Evolutionary conservation across 2,888 invertebrate species (phyloP).

Genomic region (Pocota personata): DNA sequence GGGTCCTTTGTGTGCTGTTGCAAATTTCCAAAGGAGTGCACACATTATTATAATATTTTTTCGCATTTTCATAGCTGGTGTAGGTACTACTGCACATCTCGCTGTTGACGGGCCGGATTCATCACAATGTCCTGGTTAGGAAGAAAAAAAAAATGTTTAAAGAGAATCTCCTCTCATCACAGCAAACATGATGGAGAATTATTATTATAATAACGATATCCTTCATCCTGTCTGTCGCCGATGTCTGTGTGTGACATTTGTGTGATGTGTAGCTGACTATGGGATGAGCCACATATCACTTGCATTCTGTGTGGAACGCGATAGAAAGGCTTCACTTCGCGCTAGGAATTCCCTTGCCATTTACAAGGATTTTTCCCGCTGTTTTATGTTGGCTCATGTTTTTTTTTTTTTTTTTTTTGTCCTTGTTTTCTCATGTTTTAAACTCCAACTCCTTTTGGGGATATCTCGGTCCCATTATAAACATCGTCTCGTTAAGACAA

Average conservation of each 20-base stretch:
- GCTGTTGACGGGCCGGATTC: constrained; percentile 56
- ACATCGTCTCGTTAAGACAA: constrained; percentile 67
- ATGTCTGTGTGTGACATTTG: constrained; percentile 67
- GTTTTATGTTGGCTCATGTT: neutral
- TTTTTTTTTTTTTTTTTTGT: neutral
- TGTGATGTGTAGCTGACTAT: constrained; percentile 56
- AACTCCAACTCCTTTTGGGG: constrained; percentile 51
- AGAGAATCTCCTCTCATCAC: constrained; percentile 37
- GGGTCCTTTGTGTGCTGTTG: constrained; percentile 70
- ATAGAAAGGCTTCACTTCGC: constrained; percentile 55
- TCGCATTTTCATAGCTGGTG: constrained; percentile 37
- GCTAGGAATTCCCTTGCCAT: constrained; percentile 54
- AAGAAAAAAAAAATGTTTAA: neutral
- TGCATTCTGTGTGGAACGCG: constrained; percentile 44
- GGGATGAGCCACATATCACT: constrained; percentile 64
- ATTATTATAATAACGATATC: constrained; percentile 74
- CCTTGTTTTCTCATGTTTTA: constrained; percentile 9
- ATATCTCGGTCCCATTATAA: constrained; percentile 28
- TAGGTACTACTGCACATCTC: constrained; percentile 44
- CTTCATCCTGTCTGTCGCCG: constrained; percentile 71
- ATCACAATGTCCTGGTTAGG: constrained; percentile 64
- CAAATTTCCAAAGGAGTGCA: constrained; percentile 73
- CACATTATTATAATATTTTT: constrained; percentile 74
- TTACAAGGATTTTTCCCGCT: constrained; percentile 52
- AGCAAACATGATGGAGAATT: constrained; percentile 73